These are phyloP conservation scores for Drosophila littoralis DNA, from an alignment of 1,140 invertebrate genomes.

Conservation along the genomic window DNA sequence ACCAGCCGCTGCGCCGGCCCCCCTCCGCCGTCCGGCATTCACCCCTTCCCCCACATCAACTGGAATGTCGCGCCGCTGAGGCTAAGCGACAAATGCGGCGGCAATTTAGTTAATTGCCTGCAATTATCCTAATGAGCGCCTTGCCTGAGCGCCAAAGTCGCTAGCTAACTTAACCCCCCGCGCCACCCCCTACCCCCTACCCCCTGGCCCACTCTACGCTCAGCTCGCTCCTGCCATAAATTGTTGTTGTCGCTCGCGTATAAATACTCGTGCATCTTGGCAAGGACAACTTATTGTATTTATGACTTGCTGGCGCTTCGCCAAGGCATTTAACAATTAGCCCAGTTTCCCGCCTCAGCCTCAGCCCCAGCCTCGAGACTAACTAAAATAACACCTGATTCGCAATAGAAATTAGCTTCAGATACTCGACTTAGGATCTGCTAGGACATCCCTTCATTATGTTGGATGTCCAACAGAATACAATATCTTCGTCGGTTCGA, in stretches of 20 bases:
- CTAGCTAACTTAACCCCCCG: slow-evolving; percentile 26
- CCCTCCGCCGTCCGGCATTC: neutral
- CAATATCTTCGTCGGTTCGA: too few species aligned
- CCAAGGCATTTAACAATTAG: slow-evolving; percentile 64
- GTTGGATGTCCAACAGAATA: too few species aligned
- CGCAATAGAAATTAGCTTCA: too few species aligned
- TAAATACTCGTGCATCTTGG: slow-evolving; percentile 52
- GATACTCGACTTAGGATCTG: too few species aligned
- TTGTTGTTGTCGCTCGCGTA: slow-evolving; percentile 41
- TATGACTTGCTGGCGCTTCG: slow-evolving; percentile 72
- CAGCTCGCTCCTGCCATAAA: slow-evolving; percentile 6
- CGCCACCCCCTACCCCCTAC: neutral
- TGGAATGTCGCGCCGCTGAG: slow-evolving; percentile 30
- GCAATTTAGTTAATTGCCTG: slow-evolving; percentile 83
- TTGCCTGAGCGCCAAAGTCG: slow-evolving; percentile 68
- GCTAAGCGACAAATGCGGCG: slow-evolving; percentile 77
- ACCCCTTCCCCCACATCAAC: slow-evolving; percentile 7
- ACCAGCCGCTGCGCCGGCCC: slow-evolving; percentile 2
- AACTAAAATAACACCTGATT: too few species aligned
- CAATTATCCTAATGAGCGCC: slow-evolving; percentile 83
- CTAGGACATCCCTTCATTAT: too few species aligned
- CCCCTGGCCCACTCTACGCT: too few species aligned
- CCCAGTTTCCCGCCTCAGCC: slow-evolving; percentile 1
- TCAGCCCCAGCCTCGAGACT: too few species aligned
- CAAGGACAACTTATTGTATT: slow-evolving; percentile 71